Percentiles rank a stretch among this genome's conserved stretches.
These are phyloP conservation scores for Hymenochirus boettgeri DNA, from an alignment of 2,113 vertebrate species.

Conservation along the genomic window DNA sequence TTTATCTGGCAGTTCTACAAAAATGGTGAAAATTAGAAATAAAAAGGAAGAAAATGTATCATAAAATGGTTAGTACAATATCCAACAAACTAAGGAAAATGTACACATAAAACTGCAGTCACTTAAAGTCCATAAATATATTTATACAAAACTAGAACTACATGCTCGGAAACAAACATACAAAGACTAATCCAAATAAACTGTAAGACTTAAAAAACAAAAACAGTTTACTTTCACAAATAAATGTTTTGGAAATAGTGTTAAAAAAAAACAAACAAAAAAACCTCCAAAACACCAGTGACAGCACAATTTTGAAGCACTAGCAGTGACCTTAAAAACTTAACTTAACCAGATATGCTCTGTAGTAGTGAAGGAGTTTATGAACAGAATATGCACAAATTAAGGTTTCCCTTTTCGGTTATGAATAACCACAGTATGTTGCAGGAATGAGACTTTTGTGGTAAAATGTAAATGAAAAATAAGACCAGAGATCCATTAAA, in stretches of 20 bases:
- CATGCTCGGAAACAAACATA: constrained; percentile 28
- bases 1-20: too few relatives aligned
- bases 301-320: constrained; percentile 26
- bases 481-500: too few relatives aligned
- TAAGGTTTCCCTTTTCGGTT: not conserved
- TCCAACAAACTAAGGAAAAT: too few relatives aligned
- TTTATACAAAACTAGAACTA: constrained; percentile 9
- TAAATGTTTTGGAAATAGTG: too few relatives aligned
- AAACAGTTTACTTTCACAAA: not conserved
- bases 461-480: too few relatives aligned
- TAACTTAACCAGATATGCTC: constrained; percentile 16
- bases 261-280: constrained; percentile 6
- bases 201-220: constrained; percentile 2
- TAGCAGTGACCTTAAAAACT: constrained; percentile 15
- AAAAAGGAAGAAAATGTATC: too few relatives aligned
- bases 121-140: too few relatives aligned
- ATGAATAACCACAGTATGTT: not conserved
- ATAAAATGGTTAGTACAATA: too few relatives aligned
- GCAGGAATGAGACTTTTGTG: not conserved
- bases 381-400: not conserved
- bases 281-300: constrained; percentile 3
- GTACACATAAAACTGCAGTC: too few relatives aligned
- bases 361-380: constrained; percentile 41
- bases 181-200: constrained; percentile 7
- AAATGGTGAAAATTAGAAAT: too few relatives aligned